These are phyloP conservation scores for Ariopsis seemanni DNA, from an alignment of 2,113 vertebrate species.

Conservation along the genomic window DNA sequence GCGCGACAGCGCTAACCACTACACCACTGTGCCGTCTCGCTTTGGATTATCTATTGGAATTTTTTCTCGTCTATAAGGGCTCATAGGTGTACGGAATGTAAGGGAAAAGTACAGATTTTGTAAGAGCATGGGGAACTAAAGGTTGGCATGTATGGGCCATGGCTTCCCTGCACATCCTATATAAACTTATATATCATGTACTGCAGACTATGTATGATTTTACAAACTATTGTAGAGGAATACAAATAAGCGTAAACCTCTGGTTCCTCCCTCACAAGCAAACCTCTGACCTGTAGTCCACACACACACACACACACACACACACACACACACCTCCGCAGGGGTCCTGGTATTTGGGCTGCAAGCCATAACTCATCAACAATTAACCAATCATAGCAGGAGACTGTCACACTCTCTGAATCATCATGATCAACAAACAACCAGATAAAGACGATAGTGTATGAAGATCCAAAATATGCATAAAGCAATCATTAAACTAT, in stretches of 20 bases:
- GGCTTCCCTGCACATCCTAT: neutral
- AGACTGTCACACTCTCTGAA: conserved; percentile 30
- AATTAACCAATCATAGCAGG: conserved; percentile 57
- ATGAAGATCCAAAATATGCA: neutral
- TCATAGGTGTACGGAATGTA: too few species aligned
- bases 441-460: neutral
- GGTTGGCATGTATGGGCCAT: too few species aligned
- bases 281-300: neutral
- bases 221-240: neutral
- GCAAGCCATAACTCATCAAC: conserved; percentile 50
- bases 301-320: conserved; percentile 13
- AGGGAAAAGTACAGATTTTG: too few species aligned
- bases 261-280: neutral
- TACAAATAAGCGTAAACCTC: neutral
- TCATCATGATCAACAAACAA: neutral
- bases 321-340: conserved; percentile 51
- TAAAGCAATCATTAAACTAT: neutral
- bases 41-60: too few species aligned
- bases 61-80: too few species aligned
- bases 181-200: neutral
- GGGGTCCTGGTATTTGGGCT: conserved; percentile 59
- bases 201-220: neutral
- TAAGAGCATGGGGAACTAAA: too few species aligned
- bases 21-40: too few species aligned
- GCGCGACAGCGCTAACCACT: too few species aligned